Conservation (phyloP, 2,797 vertebrate genomes). For the Carapus acus region DNA sequence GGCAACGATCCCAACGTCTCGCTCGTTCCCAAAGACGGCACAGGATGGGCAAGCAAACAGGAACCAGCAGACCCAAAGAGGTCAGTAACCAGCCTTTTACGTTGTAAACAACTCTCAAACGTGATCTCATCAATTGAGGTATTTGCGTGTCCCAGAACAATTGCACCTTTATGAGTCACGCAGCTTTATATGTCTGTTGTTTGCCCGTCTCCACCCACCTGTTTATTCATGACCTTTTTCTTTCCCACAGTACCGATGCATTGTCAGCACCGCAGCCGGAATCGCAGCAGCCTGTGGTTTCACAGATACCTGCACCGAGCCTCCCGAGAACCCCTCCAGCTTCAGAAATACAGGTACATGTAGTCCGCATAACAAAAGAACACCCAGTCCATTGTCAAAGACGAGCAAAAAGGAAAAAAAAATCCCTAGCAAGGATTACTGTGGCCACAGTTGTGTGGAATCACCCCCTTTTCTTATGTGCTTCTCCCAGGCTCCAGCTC, state of each 20-base stretch:
- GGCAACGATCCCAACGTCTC: conserved; percentile 98
- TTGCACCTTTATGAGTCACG: too few species aligned
- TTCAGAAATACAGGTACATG: conserved; percentile 76
- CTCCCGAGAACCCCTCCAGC: conserved; percentile 83
- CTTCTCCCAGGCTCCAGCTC: conserved; percentile 36
- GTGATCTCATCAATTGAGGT: too few species aligned
- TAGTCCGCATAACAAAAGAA: neutral
- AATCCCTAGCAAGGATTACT: too few species aligned
- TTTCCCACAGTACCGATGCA: conserved; percentile 84
- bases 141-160: too few species aligned
- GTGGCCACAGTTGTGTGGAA: neutral
- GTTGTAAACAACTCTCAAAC: neutral
- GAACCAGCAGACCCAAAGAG: conserved; percentile 95
- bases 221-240: neutral
- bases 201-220: too few species aligned
- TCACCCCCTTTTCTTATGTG: conserved; percentile 14
- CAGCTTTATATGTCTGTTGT: too few species aligned
- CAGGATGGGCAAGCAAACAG: conserved; percentile 99
- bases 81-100: conserved; percentile 47
- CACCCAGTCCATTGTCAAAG: too few species aligned
- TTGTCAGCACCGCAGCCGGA: conserved; percentile 90
- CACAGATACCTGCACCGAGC: conserved; percentile 86
- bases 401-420: too few species aligned
- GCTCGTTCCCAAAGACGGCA: conserved; percentile 96
- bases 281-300: conserved; percentile 90